Conservation (phyloP, 2,797 vertebrate genomes). For the Gymnoscopelus microlampas region DNA sequence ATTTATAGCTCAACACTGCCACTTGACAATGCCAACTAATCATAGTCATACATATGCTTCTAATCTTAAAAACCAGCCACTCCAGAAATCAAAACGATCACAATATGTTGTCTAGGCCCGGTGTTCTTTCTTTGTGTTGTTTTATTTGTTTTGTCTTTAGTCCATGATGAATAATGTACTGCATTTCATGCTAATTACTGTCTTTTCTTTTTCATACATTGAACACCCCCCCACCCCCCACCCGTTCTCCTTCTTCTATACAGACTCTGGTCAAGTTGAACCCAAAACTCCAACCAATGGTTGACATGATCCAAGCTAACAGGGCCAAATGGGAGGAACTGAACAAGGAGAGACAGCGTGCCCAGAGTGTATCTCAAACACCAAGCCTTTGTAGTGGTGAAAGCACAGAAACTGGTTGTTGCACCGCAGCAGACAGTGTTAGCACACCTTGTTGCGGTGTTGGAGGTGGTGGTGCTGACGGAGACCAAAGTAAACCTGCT, state of each 20-base stretch:
- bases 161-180: conserved; percentile 42
- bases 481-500: conserved; percentile 53
- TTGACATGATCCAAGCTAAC: conserved; percentile 91
- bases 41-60: conserved; percentile 50
- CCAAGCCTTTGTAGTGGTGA: conserved; percentile 52
- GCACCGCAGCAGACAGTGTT: conserved; percentile 47
- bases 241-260: conserved; percentile 34
- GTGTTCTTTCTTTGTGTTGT: conserved; percentile 36
- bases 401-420: conserved; percentile 44
- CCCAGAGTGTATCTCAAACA: conserved; percentile 63
- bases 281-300: conserved; percentile 94
- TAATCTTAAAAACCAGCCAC: conserved; percentile 60
- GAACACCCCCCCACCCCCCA: conserved; percentile 19
- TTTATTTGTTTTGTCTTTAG: conserved; percentile 36
- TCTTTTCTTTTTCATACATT: background rate
- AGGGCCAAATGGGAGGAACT: conserved; percentile 94
- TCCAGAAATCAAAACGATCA: conserved; percentile 30
- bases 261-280: conserved; percentile 95
- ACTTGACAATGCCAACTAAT: conserved; percentile 59
- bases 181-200: conserved; percentile 9
- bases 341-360: conserved; percentile 85
- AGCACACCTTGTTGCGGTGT: conserved; percentile 56
- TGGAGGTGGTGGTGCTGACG: conserved; percentile 19
- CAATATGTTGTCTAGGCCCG: conserved; percentile 15
- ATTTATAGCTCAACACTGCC: conserved; percentile 80